Evolutionary conservation across 1,140 invertebrate species (phyloP), one percentile per base, ranked within the genome.

Genomic region (Aphelenchoides besseyi): DNA sequence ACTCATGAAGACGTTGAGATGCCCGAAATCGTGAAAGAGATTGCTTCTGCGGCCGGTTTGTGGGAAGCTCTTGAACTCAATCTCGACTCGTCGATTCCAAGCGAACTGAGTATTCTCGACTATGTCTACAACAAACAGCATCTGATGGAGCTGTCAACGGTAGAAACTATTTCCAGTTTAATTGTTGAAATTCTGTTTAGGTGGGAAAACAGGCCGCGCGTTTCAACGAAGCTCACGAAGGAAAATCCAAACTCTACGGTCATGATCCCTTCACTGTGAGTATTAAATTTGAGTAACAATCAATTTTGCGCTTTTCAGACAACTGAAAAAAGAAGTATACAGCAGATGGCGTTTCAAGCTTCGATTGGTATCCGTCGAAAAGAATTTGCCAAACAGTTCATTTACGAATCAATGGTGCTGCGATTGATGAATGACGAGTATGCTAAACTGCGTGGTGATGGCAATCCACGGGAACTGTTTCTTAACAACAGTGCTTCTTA

Each of bases 371-470:
- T 26, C 26, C 30, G 36, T 29, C 30, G 36, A 66, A 28, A 16
- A 12, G 36, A 66, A 1, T 66, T 66, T 53, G 63, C 30, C 32
- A 33, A 37, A 26, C 26, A 32, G 1, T 66, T 66, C 63, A 66
- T 66, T 32, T 66, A 66, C 63, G 63, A 66, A 32, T 41, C n/a
- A 18, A 66, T 33, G 32, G 18, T 66, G 32, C 26, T 66, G 32
- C 30, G 36, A 16, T 28, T 66, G 32, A 66, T 66, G 63, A 66
- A 66, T 33, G 63, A 66, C n/a, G 63, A 66, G 36, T 66, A 66
- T 33, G 18, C 12, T 26, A 16, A 36, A 32, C 16, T 37, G 63
- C 63, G 63, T 1, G 63, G 63, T n/a, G 63, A 66, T 2, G 36
- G 1, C 63, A 8, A 33, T 33, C 63, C 63, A 1, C 16, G 30